Evolutionary conservation across 2,888 invertebrate genomes (phyloP).

Genomic region (Eilema caniola): DNA sequence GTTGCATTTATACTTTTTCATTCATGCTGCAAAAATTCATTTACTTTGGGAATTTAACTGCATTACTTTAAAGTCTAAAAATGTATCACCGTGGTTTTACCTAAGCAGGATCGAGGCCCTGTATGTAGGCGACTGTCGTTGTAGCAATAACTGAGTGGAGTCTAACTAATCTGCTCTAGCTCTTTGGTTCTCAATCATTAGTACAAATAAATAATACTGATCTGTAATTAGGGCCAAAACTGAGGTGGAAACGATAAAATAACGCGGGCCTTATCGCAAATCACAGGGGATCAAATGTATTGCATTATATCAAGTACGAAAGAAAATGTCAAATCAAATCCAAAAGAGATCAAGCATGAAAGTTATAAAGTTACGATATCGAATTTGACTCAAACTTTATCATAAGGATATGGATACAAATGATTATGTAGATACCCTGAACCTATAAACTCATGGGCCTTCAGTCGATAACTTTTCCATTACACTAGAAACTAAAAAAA

Average conservation of each 20-base stretch:
- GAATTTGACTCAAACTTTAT: background rate
- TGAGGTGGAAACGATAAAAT: background rate
- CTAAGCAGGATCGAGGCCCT: too few relatives aligned
- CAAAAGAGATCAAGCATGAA: background rate
- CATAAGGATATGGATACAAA: background rate
- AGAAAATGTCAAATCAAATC: background rate
- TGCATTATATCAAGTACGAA: too few relatives aligned
- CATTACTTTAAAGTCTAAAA: too few relatives aligned
- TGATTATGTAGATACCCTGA: background rate
- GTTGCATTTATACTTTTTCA: too few relatives aligned
- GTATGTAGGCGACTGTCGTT: conserved; percentile 53
- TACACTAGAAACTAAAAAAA: background rate
- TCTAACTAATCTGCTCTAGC: conserved; percentile 21
- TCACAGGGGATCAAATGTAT: too few relatives aligned
- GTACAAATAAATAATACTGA: background rate
- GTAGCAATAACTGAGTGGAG: conserved; percentile 47
- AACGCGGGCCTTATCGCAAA: background rate
- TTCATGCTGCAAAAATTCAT: too few relatives aligned
- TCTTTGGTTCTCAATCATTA: background rate
- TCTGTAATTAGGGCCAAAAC: background rate
- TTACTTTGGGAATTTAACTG: too few relatives aligned
- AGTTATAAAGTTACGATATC: background rate
- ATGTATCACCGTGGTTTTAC: too few relatives aligned
- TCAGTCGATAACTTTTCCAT: background rate
- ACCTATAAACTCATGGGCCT: background rate